Evolutionary conservation across 2,113 vertebrate genomes (phyloP).

Genomic region (Bubo bubo): DNA sequence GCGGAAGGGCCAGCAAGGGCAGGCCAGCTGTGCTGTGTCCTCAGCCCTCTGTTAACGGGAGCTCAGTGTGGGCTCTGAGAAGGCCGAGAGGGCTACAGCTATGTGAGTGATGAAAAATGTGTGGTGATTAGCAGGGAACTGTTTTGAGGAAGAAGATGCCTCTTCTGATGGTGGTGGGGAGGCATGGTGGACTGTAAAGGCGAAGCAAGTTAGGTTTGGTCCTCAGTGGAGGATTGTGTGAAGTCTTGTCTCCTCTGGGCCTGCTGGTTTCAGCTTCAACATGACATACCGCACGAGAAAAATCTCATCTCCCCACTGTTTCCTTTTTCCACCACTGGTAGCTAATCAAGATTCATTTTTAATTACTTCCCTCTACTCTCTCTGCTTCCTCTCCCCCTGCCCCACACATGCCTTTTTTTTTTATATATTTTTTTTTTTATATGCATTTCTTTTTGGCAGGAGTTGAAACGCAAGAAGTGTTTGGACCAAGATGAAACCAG

Average conservation of each 20-base stretch:
- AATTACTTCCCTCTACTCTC: constrained; percentile 25
- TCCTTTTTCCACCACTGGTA: neutral
- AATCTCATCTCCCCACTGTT: neutral
- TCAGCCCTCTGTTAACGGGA: neutral
- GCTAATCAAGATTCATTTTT: constrained; percentile 46
- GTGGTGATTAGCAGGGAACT: neutral
- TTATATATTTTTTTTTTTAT: neutral
- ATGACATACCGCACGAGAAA: neutral
- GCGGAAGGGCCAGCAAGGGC: neutral
- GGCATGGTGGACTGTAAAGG: neutral
- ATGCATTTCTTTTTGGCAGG: constrained; percentile 68
- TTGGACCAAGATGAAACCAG: constrained; percentile 81
- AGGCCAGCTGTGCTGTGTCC: neutral
- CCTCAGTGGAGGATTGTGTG: neutral
- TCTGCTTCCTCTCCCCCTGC: constrained; percentile 19
- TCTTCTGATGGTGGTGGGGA: neutral
- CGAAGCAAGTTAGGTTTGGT: neutral
- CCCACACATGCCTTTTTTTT: constrained; percentile 24
- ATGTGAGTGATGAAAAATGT: neutral
- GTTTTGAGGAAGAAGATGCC: neutral
- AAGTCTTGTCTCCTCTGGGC: neutral
- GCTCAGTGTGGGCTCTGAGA: neutral
- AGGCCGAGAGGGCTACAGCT: neutral
- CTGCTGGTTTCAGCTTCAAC: neutral
- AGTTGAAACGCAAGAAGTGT: constrained; percentile 72